Base-by-base conservation (phyloP, 2,113 vertebrate species). In the Psittacus erithacus region DNA sequence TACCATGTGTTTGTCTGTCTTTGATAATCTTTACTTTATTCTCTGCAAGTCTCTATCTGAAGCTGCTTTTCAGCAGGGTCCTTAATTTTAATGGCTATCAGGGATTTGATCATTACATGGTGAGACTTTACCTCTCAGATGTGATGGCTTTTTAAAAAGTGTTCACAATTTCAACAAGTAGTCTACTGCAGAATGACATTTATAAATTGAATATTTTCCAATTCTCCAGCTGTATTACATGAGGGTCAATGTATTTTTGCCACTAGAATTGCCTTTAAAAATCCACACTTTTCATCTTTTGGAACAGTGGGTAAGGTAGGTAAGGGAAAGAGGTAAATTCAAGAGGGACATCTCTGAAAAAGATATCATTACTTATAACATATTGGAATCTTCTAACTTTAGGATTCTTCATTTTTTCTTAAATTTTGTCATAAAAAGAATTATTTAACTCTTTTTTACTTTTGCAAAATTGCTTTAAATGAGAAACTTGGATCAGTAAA, bases 21-120 rank as follows among this genome's bases (percentile, higher is more conserved):
- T 31, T 74, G 47, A 91, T 59, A 88, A 80, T 92, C 71, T 68
- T 78, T 86, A 71, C 52, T 87, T 95, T 88, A 70, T 87, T 73
- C 65, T 87, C 71, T 85, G 9, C 22, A 88, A 78, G 29, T 39
- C n/a, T 81, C 85, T 88, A 82, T 89, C 38, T 92, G 49, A 88
- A 83, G 17, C 59, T 90, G 31, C 27, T 88, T 50, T 95, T 95
- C 81, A 76, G 39, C 55, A 80, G 31, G 9, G 47, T 73, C 62
- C 79, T 76, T 92, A 64, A 89, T 94, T 95, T 95, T 78, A 95
- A 96, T 95, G 86, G 60, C 83, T 92, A 70, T 74, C 65, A 76
- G 59, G 53, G 63, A 81, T 91, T 83, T 81, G 63, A 94, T 95
- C 90, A 89, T 74, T 96, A 39, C 22, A 44, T 49, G 57, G 73